phyloP scores from a whole-genome alignment of 2,888 invertebrate genomes.

The Melieria omissa region DNA sequence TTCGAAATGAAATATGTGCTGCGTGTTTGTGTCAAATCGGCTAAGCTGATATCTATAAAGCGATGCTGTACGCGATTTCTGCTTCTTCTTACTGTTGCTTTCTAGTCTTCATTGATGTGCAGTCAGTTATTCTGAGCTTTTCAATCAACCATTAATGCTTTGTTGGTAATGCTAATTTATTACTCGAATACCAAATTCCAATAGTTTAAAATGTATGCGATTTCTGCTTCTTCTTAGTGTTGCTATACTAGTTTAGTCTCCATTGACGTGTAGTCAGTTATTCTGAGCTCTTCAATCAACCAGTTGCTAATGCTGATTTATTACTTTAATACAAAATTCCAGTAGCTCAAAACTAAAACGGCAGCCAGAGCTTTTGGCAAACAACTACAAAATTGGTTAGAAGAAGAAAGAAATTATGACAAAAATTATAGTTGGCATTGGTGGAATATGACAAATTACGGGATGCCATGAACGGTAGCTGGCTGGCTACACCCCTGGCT shows the following conservation, averaged over 20 bases:
- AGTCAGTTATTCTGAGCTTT: background rate
- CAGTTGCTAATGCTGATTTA: constrained; percentile 20
- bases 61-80: constrained; percentile 14
- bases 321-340: constrained; percentile 25
- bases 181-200: constrained; percentile 22
- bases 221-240: constrained; percentile 22
- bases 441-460: no score
- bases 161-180: constrained; percentile 23
- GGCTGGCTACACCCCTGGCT: no score
- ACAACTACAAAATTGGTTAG: no score
- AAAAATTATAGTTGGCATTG: no score
- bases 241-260: background rate
- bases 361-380: no score
- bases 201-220: constrained; percentile 18
- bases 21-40: no score
- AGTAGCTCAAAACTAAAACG: constrained; percentile 1
- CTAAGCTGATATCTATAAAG: background rate
- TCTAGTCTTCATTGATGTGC: constrained; percentile 5
- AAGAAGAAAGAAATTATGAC: no score
- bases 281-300: constrained; percentile 4
- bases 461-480: no score
- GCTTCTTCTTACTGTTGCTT: constrained; percentile 24
- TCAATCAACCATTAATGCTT: constrained; percentile 3
- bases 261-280: background rate
- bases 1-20: constrained; percentile 14